A percentile compares a stretch with the other conserved stretches of the same genome.
Conservation (phyloP, 2,888 invertebrate species). For the Leptinotarsa rubiginosa region DNA sequence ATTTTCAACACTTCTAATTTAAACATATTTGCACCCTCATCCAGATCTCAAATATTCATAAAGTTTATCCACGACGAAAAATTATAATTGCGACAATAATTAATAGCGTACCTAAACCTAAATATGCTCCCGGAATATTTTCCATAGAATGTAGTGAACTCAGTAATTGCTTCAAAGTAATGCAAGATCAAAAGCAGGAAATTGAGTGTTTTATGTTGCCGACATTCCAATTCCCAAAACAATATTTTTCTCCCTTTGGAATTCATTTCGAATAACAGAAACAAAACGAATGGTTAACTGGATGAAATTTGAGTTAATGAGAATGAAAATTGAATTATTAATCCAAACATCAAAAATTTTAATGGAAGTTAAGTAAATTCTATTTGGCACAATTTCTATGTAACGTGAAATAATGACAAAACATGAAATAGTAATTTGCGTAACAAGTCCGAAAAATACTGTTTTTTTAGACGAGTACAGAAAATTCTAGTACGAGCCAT, state of each 20-base stretch:
- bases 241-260: background rate
- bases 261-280: background rate
- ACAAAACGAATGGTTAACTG: background rate
- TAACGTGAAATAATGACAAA: too few relatives aligned
- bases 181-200: slow-evolving; percentile 1
- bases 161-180: background rate
- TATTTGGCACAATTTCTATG: too few relatives aligned
- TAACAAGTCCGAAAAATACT: too few relatives aligned
- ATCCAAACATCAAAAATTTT: background rate
- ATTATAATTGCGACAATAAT: background rate
- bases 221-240: background rate
- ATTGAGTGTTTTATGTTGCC: background rate
- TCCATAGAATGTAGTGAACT: background rate
- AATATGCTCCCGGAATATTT: background rate
- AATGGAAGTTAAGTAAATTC: background rate
- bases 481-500: too few relatives aligned
- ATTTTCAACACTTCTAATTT: too few relatives aligned
- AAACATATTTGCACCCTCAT: too few relatives aligned
- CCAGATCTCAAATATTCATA: too few relatives aligned
- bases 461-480: too few relatives aligned
- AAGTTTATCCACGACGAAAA: background rate
- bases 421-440: too few relatives aligned
- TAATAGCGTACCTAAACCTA: too few relatives aligned
- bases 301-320: background rate
- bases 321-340: background rate